Evolutionary conservation across 2,888 invertebrate species (phyloP).

Genomic region (Petrophora chlorosata): DNA sequence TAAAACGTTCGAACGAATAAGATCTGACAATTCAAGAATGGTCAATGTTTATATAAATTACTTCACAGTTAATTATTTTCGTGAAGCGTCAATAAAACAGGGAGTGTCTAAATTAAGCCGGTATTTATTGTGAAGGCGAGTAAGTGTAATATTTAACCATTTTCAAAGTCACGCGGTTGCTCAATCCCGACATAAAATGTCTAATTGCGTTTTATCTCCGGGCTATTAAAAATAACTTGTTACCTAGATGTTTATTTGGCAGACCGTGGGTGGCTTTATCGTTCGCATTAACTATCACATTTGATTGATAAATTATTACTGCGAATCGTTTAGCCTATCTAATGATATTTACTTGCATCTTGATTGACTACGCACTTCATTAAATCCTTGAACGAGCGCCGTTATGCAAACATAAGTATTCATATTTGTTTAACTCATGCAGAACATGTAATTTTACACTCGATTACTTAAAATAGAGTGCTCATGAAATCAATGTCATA

Average conservation of each 20-base stretch:
- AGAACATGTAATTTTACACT: slow-evolving; percentile 10
- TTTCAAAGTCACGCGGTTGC: slow-evolving; percentile 32
- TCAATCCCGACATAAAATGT: slow-evolving; percentile 20
- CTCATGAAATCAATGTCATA: slow-evolving; percentile 19
- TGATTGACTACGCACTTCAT: slow-evolving; percentile 13
- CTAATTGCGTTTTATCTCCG: slow-evolving; percentile 24
- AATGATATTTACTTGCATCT: slow-evolving; percentile 25
- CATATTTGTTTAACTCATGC: not conserved
- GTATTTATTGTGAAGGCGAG: slow-evolving; percentile 25
- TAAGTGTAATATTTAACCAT: slow-evolving; percentile 24
- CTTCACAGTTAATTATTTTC: slow-evolving; percentile 12
- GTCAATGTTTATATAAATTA: slow-evolving; percentile 2
- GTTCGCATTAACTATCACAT: slow-evolving; percentile 7
- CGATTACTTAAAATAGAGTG: too few species aligned
- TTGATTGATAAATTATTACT: slow-evolving; percentile 22
- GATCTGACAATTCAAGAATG: not conserved
- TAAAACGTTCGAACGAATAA: too few species aligned
- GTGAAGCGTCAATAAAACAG: slow-evolving; percentile 15
- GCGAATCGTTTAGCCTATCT: slow-evolving; percentile 13
- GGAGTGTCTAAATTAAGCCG: slow-evolving; percentile 15
- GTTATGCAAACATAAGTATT: not conserved
- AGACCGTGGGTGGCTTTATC: not conserved
- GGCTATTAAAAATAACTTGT: slow-evolving; percentile 2
- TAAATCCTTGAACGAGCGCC: slow-evolving; percentile 6
- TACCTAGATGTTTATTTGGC: slow-evolving; percentile 10